Conservation (phyloP, 1,140 invertebrate species). For the Cyphomyrmex costatus region DNA sequence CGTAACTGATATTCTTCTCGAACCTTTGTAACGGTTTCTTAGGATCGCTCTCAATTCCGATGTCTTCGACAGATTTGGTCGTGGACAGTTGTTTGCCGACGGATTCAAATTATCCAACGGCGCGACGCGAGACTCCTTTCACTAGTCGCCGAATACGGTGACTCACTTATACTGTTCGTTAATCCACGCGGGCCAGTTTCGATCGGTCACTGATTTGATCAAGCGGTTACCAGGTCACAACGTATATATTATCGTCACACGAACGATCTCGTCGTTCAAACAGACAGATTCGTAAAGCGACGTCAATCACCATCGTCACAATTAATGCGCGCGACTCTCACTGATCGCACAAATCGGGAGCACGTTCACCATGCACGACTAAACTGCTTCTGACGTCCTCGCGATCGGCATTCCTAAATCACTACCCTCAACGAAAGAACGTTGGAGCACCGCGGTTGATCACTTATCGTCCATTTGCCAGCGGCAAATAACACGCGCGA, state of each 20-base stretch:
- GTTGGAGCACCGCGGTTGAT: neutral
- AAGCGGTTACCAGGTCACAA: neutral
- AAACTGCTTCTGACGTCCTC: constrained; percentile 24
- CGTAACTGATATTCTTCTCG: neutral
- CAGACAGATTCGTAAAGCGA: constrained; percentile 8
- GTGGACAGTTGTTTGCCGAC: neutral
- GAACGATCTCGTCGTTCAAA: constrained; percentile 2
- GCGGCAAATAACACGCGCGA: constrained; percentile 28
- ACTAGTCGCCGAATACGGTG: constrained; percentile 44
- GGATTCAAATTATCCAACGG: constrained; percentile 11
- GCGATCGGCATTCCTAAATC: constrained; percentile 27
- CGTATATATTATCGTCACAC: constrained; percentile 23
- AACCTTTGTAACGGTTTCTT: neutral
- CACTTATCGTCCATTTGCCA: constrained; percentile 24
- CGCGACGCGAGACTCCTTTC: constrained; percentile 23
- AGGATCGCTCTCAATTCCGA: neutral
- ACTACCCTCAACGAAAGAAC: neutral
- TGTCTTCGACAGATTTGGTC: neutral
- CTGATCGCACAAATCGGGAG: neutral
- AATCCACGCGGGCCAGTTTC: constrained; percentile 47
- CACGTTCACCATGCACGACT: constrained; percentile 5
- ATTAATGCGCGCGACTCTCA: constrained; percentile 31
- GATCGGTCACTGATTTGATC: constrained; percentile 31
- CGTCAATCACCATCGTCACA: constrained; percentile 5
- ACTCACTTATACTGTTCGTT: constrained; percentile 57